A percentile compares a stretch with the other conserved stretches of the same genome.
Conservation (phyloP, 1,140 invertebrate genomes). For the Sweltsa coloradensis region DNA sequence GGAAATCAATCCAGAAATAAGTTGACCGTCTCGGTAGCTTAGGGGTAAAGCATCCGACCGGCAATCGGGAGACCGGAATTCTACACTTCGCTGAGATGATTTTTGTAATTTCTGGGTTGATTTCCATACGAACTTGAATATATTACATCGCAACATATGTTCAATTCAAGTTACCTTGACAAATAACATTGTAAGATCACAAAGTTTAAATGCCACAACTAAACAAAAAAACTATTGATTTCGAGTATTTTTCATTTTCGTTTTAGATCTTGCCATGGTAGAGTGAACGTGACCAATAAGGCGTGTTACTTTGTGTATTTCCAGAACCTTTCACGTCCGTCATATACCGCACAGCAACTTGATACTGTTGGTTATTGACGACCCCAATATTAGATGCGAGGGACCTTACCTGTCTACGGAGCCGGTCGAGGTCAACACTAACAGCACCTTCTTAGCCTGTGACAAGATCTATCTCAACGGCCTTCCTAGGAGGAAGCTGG, state of each 20-base stretch:
- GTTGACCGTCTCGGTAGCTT: too few relatives aligned
- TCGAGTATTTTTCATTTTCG: neutral
- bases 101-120: too few relatives aligned
- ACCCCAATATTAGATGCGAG: slow-evolving; percentile 23
- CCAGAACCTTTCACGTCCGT: slow-evolving; percentile 57
- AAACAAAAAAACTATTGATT: neutral
- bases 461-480: slow-evolving; percentile 59
- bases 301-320: slow-evolving; percentile 23
- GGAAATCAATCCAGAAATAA: too few relatives aligned
- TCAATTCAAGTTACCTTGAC: neutral
- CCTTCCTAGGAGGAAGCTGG: slow-evolving; percentile 47
- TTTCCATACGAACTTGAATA: too few relatives aligned
- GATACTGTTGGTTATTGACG: slow-evolving; percentile 59
- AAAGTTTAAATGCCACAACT: neutral
- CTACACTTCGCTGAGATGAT: too few relatives aligned
- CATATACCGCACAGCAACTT: slow-evolving; percentile 65
- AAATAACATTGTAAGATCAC: neutral
- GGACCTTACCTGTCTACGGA: slow-evolving; percentile 27
- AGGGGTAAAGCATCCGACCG: too few relatives aligned
- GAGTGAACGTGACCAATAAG: neutral
- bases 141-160: too few relatives aligned
- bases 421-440: slow-evolving; percentile 29
- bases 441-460: slow-evolving; percentile 42
- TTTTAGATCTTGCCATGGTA: neutral
- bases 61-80: too few relatives aligned